Percentiles rank a stretch among this genome's conserved stretches.
phyloP scores from a whole-genome alignment of 2,113 vertebrate species.

The Alethe castanea region DNA sequence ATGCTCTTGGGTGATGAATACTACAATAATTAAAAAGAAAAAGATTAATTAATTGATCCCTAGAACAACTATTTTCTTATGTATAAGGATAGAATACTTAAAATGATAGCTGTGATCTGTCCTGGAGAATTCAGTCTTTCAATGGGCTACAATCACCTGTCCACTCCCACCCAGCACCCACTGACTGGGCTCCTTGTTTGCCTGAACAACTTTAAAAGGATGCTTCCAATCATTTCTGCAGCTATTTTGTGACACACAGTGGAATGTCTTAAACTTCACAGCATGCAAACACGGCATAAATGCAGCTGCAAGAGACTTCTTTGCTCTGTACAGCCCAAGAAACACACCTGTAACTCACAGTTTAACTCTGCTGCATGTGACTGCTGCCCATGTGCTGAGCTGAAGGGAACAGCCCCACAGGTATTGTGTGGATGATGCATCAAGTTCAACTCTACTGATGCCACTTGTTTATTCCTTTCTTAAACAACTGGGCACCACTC shows the following conservation, averaged over 20 bases:
- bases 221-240: background rate
- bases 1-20: background rate
- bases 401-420: background rate
- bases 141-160: background rate
- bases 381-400: background rate
- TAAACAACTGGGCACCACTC: background rate
- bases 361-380: background rate
- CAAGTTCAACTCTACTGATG: background rate
- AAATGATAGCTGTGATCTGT: background rate
- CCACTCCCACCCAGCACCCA: background rate
- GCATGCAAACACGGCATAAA: background rate
- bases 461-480: background rate
- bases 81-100: background rate
- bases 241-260: background rate
- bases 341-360: background rate
- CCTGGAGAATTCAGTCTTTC: background rate
- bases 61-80: background rate
- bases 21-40: background rate
- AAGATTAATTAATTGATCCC: background rate
- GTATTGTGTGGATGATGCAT: fast-evolving
- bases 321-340: background rate
- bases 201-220: background rate
- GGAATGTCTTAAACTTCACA: background rate
- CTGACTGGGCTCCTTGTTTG: background rate
- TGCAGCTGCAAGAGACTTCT: background rate